These are phyloP conservation scores for Notospermus geniculatus DNA, from an alignment of 1,140 invertebrate genomes.

Conservation along the genomic window DNA sequence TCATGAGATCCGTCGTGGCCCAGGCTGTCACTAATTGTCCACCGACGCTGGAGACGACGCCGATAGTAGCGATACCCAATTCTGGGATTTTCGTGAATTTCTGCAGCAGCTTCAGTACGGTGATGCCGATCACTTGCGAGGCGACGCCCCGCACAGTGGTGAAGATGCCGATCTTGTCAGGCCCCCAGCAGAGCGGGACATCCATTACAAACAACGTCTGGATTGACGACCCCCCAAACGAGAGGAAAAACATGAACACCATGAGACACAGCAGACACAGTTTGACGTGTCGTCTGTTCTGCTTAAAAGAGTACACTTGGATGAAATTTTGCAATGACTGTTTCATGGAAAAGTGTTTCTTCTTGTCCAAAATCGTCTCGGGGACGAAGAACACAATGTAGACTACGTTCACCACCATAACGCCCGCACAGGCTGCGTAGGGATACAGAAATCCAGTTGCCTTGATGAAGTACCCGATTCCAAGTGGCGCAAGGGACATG, in stretches of 20 bases:
- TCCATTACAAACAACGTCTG: neutral
- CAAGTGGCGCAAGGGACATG: neutral
- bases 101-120: neutral
- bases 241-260: neutral
- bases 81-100: neutral
- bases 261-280: neutral
- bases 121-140: neutral
- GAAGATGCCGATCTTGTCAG: neutral
- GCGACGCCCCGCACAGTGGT: neutral
- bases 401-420: neutral
- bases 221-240: neutral
- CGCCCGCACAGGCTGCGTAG: neutral
- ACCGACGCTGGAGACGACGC: neutral
- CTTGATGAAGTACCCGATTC: neutral
- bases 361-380: neutral
- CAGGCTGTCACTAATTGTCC: neutral
- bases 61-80: neutral
- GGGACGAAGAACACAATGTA: slow-evolving; percentile 7
- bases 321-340: neutral
- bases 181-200: neutral
- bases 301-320: neutral
- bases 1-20: neutral
- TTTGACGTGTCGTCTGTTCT: neutral
- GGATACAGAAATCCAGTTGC: neutral
- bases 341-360: neutral